Evolutionary conservation across 2,113 vertebrate species (phyloP).

Genomic region (Empidonax alnorum): DNA sequence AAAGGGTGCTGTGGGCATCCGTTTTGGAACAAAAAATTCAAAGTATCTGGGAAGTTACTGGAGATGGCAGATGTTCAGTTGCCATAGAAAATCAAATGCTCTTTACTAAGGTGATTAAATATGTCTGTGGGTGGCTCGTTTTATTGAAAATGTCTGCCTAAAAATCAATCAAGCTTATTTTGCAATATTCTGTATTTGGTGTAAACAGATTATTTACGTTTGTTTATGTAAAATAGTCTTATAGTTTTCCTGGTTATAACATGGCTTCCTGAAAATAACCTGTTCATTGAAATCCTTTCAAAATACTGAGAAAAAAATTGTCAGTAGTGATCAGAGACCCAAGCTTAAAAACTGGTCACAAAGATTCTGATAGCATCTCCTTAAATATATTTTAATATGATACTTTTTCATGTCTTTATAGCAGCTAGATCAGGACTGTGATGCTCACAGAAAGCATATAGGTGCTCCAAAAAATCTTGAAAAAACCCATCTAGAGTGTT

Average conservation of each 20-base stretch:
- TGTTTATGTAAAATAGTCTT: background rate
- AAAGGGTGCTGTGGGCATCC: background rate
- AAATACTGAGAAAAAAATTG: background rate
- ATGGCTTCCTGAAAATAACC: background rate
- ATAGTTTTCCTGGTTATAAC: background rate
- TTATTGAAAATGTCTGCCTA: constrained; percentile 14
- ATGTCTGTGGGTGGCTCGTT: background rate
- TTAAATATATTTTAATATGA: background rate
- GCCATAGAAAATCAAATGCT: constrained; percentile 24
- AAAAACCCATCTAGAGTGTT: background rate
- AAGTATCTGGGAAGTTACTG: background rate
- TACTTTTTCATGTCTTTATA: background rate
- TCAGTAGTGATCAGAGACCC: background rate
- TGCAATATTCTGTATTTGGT: background rate
- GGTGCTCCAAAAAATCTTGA: background rate
- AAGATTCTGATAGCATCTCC: background rate
- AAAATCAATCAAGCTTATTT: background rate
- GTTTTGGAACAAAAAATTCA: background rate
- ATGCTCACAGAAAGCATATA: background rate
- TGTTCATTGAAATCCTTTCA: background rate
- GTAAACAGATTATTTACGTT: background rate
- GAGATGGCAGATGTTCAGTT: background rate
- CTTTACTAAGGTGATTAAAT: constrained; percentile 9
- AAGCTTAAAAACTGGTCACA: background rate
- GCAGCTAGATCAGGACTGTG: background rate